Evolutionary conservation across 2,888 invertebrate species (phyloP), one percentile per base, ranked within the genome.

Genomic region (Ophioninae sp.): DNA sequence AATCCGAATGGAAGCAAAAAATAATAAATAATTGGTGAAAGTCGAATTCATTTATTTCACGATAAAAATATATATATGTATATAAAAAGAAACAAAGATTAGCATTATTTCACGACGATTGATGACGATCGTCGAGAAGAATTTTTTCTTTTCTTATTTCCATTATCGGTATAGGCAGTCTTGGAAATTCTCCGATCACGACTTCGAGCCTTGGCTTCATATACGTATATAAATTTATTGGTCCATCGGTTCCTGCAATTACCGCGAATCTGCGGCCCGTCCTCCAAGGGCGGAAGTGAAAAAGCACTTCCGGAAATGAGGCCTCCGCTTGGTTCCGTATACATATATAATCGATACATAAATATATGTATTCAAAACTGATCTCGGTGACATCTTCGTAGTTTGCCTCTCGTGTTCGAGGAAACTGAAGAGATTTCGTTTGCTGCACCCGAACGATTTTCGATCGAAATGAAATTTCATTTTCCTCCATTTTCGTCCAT

Each of bases 281-380:
- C 79, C 73, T 74, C 44, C 50, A 68, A 81, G 73, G 85, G 81
- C 87, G 86, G 87, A 86, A 86, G 87, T 85, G 86, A 87, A 87
- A 89, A 90, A 89, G 87, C 84, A 85, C 85, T 87, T 86, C 87
- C 91, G 91, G 91, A 91, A 91, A 91, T 91, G 89, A 91, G 89
- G 89, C 87, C 87, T 86, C 86, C 88, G 87, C 84, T 79, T 79
- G 80, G 64, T 72, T 41, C 64, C 39, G 64, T n/a, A 41, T 72
- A 65, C 10, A 65, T 69, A 61, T 77, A 67, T 69, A 62, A n/a
- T n/a, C n/a, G n/a, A n/a, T 64, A 70, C 64, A 78, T 78, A 37
- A 50, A 44, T 61, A 77, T 30, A 50, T 50, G 30, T 61, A 77
- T 61, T 59, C 21, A 56, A 64, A 56, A 20, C 65, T 69, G 17